Evolutionary conservation across 2,113 vertebrate species (phyloP), one percentile per base, ranked within the genome.

Genomic region (Castor canadensis): DNA sequence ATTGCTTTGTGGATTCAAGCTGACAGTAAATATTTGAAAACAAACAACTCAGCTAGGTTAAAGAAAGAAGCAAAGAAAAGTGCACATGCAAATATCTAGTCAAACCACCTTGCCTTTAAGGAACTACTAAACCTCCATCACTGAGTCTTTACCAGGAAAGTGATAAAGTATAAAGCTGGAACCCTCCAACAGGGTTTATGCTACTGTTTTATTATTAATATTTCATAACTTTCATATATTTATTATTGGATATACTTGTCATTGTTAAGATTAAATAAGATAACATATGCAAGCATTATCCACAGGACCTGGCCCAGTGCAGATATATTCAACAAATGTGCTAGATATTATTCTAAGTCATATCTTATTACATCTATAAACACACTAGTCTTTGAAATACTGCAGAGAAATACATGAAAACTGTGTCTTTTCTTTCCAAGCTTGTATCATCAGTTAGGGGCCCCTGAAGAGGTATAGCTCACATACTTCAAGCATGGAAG

Each of bases 1-100:
- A 84, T 16, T 80, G 54, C 45, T 93, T 76, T 95, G 90, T 95
- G 43, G 80, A 85, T 40, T 97, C 90, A 88, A 95, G n/a, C 45
- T 72, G 40, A 87, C 49, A 84, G 24, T 62, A 93, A 87, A 89
- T 93, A 91, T 71, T 38, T 85, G 58, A 76, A 54, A 93, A 80
- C 67, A 89, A 93, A 92, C n/a, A 93, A 71, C 9, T 60, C 67
- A 96, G 49, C 66, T 28, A 69, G 49, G 13, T 35, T 58, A 73
- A 86, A 84, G 49, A 77, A 56, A 28, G n/a, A 87, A 87, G 58
- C 32, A 90, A 90, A 83, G 67, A 56, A 92, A 93, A 75, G 15
- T 28, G 38, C 6, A 75, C 26, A 26, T 66, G 54, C 19, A 93
- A 73, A 52, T 28, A 54, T 5, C 38, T 32, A n/a, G 35, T 89